Conservation (phyloP, 2,113 vertebrate genomes). For the Chlorocebus sabaeus region DNA sequence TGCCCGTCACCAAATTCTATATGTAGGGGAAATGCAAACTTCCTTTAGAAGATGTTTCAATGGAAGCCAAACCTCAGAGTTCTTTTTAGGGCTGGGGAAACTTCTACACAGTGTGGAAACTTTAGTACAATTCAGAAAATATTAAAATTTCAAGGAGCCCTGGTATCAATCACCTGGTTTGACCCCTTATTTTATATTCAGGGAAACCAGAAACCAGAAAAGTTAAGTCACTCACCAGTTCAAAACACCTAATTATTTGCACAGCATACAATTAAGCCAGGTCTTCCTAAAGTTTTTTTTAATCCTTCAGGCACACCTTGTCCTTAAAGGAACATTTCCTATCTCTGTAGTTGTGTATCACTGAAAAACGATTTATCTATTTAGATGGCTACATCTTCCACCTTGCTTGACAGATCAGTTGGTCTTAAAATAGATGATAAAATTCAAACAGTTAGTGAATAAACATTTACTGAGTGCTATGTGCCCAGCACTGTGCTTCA, state of each 20-base stretch:
- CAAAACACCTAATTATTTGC: neutral
- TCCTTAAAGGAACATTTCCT: constrained; percentile 17
- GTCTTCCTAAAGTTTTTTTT: constrained; percentile 30
- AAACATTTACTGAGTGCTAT: neutral
- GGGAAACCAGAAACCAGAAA: neutral
- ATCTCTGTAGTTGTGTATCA: neutral
- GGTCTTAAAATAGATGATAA: neutral
- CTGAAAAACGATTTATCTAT: neutral
- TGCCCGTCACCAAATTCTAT: constrained; percentile 66
- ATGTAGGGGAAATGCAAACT: constrained; percentile 45
- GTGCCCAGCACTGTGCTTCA: neutral
- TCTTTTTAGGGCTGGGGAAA: constrained; percentile 49
- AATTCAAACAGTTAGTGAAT: neutral
- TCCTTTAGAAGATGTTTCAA: constrained; percentile 50
- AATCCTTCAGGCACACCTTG: neutral
- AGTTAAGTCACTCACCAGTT: neutral
- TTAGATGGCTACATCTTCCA: neutral
- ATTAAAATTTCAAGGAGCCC: neutral
- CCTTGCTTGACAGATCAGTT: neutral
- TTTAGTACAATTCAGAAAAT: constrained; percentile 46
- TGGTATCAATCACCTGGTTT: neutral
- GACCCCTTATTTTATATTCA: constrained; percentile 36
- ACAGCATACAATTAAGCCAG: neutral
- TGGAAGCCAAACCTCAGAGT: constrained; percentile 47
- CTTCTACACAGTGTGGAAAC: neutral